These are phyloP conservation scores for Diplodus puntazzo DNA, from an alignment of 2,797 vertebrate genomes.

Conservation along the genomic window DNA sequence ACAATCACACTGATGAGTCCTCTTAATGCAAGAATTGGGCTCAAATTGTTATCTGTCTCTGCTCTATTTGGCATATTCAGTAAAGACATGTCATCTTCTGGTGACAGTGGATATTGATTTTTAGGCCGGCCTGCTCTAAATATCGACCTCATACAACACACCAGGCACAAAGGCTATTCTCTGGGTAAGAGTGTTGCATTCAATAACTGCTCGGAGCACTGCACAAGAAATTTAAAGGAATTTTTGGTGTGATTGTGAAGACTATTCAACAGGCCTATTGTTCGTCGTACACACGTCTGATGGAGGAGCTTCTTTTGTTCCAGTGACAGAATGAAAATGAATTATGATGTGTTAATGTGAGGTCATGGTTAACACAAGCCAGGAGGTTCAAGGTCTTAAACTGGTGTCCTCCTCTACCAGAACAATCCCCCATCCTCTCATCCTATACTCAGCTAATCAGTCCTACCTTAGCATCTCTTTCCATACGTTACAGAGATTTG, in stretches of 20 bases:
- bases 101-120: conserved; percentile 81
- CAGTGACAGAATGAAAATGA: conserved; percentile 40
- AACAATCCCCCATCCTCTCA: not conserved
- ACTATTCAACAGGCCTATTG: conserved; percentile 62
- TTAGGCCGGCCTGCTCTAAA: conserved; percentile 69
- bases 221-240: conserved; percentile 57
- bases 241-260: conserved; percentile 46
- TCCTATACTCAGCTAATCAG: conserved; percentile 61
- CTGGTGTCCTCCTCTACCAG: not conserved
- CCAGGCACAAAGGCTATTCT: conserved; percentile 70
- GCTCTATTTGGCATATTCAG: conserved; percentile 74
- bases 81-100: conserved; percentile 73
- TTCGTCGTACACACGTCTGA: conserved; percentile 48
- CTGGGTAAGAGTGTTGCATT: conserved; percentile 56
- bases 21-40: conserved; percentile 62
- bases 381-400: conserved; percentile 35
- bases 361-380: conserved; percentile 53
- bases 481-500: conserved; percentile 80
- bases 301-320: conserved; percentile 51
- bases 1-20: conserved; percentile 50
- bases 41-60: conserved; percentile 65
- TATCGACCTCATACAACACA: conserved; percentile 66
- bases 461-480: conserved; percentile 63
- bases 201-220: conserved; percentile 51
- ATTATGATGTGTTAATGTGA: conserved; percentile 55